A percentile compares a stretch with the other conserved stretches of the same genome.
These are phyloP conservation scores for Loriculus beryllinus DNA, from an alignment of 2,797 vertebrate species.

Conservation along the genomic window DNA sequence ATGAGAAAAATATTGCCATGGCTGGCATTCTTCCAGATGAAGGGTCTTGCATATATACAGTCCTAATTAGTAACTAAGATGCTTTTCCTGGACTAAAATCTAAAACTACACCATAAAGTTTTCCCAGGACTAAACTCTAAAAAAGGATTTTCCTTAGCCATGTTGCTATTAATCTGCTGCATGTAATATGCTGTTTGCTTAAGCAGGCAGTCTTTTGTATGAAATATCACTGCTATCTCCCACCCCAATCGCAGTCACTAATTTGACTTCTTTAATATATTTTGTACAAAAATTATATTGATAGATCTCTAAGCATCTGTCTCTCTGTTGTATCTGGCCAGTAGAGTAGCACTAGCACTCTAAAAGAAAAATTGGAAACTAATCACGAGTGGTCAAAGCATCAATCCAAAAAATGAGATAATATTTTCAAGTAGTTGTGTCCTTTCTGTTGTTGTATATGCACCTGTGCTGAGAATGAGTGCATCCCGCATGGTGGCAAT, in stretches of 20 bases:
- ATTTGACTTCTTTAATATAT: not conserved
- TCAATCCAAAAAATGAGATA: not conserved
- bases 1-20: not conserved
- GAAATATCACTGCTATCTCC: not conserved
- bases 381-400: not conserved
- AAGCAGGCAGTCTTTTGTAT: not conserved
- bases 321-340: not conserved
- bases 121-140: not conserved
- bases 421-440: not conserved
- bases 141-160: not conserved
- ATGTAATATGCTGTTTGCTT: not conserved
- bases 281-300: not conserved
- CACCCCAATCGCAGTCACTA: not conserved
- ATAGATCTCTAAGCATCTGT: not conserved
- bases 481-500: rapidly evolving
- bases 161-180: not conserved
- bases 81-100: not conserved
- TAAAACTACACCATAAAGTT: not conserved
- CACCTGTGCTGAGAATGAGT: not conserved
- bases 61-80: not conserved
- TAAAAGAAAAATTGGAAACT: not conserved
- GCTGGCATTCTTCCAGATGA: not conserved
- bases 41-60: not conserved
- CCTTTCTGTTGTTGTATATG: not conserved
- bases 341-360: not conserved